Percentiles rank a stretch among this genome's conserved stretches.
These are phyloP conservation scores for Cremastobaeus sp. DNA, from an alignment of 2,888 invertebrate genomes.

Conservation along the genomic window DNA sequence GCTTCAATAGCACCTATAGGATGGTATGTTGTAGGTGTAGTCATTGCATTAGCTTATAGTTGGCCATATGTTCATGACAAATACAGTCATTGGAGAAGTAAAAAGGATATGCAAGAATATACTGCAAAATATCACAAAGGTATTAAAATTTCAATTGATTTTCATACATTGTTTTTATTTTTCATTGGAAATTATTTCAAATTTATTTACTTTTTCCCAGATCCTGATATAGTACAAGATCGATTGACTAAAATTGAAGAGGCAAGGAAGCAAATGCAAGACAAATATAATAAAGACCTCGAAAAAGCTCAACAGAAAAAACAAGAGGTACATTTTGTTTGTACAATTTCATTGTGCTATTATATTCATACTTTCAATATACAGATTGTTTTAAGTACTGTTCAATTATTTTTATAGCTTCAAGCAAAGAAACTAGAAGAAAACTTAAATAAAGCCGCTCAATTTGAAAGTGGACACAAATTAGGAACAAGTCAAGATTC, in stretches of 20 bases:
- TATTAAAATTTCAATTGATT: conserved; percentile 52
- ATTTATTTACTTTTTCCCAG: conserved; percentile 68
- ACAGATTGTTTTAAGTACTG: too few relatives aligned
- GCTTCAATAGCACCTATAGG: conserved; percentile 70
- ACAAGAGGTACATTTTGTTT: conserved; percentile 76
- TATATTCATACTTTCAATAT: too few relatives aligned
- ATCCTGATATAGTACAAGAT: conserved; percentile 77
- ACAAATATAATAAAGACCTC: conserved; percentile 74
- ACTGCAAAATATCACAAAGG: conserved; percentile 79
- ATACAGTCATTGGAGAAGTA: conserved; percentile 72
- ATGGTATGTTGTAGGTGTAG: conserved; percentile 76
- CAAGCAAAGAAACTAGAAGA: conserved; percentile 72
- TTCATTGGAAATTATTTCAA: too few relatives aligned
- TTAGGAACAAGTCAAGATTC: conserved; percentile 24
- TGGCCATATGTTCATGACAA: conserved; percentile 73
- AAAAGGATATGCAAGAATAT: conserved; percentile 75
- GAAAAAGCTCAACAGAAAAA: conserved; percentile 72
- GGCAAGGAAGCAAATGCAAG: conserved; percentile 77
- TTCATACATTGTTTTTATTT: not conserved
- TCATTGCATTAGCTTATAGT: conserved; percentile 69
- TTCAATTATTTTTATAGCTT: conserved; percentile 67
- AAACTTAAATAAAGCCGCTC: conserved; percentile 40
- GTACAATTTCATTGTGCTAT: too few relatives aligned
- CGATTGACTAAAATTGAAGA: conserved; percentile 75
- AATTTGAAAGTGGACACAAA: conserved; percentile 22